Base-by-base conservation (phyloP, 2,113 vertebrate genomes). In the Corythornis cristatus region DNA sequence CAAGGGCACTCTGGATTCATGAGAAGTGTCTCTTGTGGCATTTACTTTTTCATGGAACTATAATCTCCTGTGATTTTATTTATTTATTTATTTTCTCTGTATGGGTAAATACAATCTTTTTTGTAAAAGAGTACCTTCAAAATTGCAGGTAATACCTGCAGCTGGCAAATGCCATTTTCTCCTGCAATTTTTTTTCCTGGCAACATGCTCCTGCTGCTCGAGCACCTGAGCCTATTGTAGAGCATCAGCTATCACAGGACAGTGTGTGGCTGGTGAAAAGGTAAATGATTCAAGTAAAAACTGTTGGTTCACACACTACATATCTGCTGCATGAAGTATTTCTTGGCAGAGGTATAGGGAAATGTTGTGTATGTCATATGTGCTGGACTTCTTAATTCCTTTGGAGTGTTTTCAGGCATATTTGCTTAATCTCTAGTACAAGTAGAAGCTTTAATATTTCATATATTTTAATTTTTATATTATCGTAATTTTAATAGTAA, bases 101-200 rank as follows among this genome's bases (percentile, higher is more conserved):
- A 43, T 86, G 74, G 51, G 71, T 95, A 95, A 96, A 95, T 86
- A 68, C 40, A 74, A 67, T 10, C n/a, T 68, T 84, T 86, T 86
- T 72, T 74, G 20, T 22, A 50, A 89, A 82, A 83, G 46, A 71
- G 43, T 57, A 60, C 64, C 84, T 86, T 25, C 26, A 33, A 28
- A 94, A 92, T 16, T 89, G 74, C 22, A 2, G 26, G 21, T 51
- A 80, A 28, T 58, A 80, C 70, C 90, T 91, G 86, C 88, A 93
- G 84, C 90, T 86, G 68, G 86, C 7, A 7, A 93, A 86, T 90
- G 76, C 25, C 65, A 13, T 89, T 93, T 91, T 56, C 12, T 93
- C 25, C 62, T 83, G 45, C 65, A 33, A 0, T 42, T 42, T 65
- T 78, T 72, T 78, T 62, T 65, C 74, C 74, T 83, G 77, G 79